A percentile compares a stretch with the other conserved stretches of the same genome.
phyloP scores from a whole-genome alignment of 2,888 invertebrate genomes.

The Gryllus longicercus region DNA sequence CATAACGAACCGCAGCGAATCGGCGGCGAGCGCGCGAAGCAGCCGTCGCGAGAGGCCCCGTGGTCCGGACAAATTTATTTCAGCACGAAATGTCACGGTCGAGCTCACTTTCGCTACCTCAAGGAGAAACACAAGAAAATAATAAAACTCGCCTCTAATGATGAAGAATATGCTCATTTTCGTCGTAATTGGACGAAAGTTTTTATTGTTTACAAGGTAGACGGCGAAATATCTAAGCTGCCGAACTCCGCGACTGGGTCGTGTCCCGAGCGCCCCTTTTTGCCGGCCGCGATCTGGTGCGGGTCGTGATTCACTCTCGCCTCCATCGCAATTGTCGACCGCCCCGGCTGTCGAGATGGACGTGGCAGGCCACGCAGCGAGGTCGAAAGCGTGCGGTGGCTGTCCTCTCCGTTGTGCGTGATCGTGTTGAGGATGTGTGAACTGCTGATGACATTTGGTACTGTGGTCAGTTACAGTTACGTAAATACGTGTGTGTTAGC shows the following conservation, averaged over 20 bases:
- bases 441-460: no score
- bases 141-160: background rate
- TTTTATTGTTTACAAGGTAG: background rate
- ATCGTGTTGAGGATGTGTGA: no score
- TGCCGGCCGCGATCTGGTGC: background rate
- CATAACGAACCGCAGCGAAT: no score
- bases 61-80: conserved; percentile 1
- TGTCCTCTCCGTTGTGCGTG: no score
- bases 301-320: background rate
- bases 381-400: no score
- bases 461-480: no score
- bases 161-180: conserved; percentile 17
- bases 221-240: background rate
- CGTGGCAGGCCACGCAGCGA: no score
- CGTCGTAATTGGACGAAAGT: conserved; percentile 8
- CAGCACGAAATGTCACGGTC: conserved; percentile 17
- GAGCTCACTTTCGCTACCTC: conserved; percentile 17
- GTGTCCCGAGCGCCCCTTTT: background rate
- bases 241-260: background rate
- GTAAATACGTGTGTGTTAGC: no score
- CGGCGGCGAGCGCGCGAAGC: background rate
- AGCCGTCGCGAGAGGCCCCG: background rate
- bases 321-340: background rate
- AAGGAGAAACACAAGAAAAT: background rate
- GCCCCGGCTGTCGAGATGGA: no score